Base-by-base conservation (phyloP, 2,113 vertebrate genomes). In the Alexandromys fortis region DNA sequence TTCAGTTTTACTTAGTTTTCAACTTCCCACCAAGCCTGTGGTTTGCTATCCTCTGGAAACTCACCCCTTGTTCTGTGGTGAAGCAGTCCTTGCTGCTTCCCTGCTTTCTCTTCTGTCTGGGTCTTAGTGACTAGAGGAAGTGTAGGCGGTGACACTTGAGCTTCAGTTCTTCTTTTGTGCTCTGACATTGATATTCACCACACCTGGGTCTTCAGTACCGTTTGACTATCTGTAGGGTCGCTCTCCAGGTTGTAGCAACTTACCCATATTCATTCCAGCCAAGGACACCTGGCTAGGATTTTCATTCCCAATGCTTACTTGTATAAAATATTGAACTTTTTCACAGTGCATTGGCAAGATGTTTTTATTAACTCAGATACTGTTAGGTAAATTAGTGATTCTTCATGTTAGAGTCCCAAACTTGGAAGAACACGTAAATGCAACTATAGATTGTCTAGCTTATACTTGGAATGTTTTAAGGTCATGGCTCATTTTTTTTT, bases 401-500 rank as follows among this genome's bases (percentile, higher is more conserved):
- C 42, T 92, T 95, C 14, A 12, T 21, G 21, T 95, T 95, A 61
- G 45, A 90, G 65, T 24, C 13, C 90, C 86, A 94, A 81, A 82
- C 30, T 96, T 94, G 10, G 45, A 65, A 90, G 26, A 88, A 30
- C 8, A 21, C 72, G 0, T 78, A 82, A 58, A 61, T 87, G 61
- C 3, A 87, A 1, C 61, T 86, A 76, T 72, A 85, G 35, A 16
- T 73, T 7, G 82, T 93, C 89, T 94, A 49, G 22, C 83, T 87
- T 89, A 72, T 61, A 38, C 21, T 83, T 89, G 42, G 30, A 89
- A 38, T 55, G 10, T 89, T 95, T 78, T 96, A 63, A 63, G 14
- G 7, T 83, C 24, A 42, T 70, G 77, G 73, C 86, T 82, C 0
- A 24, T 72, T 67, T 38, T 38, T 22, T 87, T 47, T 28, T 30